A percentile compares a stretch with the other conserved stretches of the same genome.
phyloP scores from a whole-genome alignment of 2,113 vertebrate species.

The Lynx canadensis region DNA sequence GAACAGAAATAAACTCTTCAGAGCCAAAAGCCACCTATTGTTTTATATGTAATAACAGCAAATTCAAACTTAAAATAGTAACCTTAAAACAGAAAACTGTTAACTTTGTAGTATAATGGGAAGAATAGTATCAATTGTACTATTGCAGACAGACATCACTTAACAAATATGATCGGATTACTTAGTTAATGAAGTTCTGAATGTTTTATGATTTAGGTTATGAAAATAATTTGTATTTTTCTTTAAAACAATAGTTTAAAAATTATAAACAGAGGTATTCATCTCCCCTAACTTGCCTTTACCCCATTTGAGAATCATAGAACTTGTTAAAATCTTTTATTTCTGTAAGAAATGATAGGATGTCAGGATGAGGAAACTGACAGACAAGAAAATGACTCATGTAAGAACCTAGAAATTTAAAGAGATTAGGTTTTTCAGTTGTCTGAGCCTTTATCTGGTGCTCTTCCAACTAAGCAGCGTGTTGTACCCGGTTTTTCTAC shows the following conservation, averaged over 20 bases:
- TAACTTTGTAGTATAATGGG: not conserved
- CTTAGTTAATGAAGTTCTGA: not conserved
- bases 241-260: not conserved
- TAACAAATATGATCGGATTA: not conserved
- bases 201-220: not conserved
- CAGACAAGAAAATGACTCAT: conserved; percentile 11
- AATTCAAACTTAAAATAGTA: conserved; percentile 21
- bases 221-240: conserved; percentile 22
- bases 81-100: not conserved
- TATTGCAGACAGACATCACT: not conserved
- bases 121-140: not conserved
- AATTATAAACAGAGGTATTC: not conserved
- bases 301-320: not conserved
- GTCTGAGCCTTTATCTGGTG: not conserved
- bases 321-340: conserved; percentile 1
- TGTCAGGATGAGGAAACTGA: not conserved
- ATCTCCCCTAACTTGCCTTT: not conserved
- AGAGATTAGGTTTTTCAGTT: not conserved
- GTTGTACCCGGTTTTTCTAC: not conserved
- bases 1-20: not conserved
- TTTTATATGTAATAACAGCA: not conserved
- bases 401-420: not conserved
- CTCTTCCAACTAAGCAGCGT: not conserved
- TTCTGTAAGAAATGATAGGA: not conserved
- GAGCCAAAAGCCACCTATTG: not conserved